These are phyloP conservation scores for Acipenser oxyrinchus DNA, from an alignment of 2,797 vertebrate genomes.

Conservation along the genomic window DNA sequence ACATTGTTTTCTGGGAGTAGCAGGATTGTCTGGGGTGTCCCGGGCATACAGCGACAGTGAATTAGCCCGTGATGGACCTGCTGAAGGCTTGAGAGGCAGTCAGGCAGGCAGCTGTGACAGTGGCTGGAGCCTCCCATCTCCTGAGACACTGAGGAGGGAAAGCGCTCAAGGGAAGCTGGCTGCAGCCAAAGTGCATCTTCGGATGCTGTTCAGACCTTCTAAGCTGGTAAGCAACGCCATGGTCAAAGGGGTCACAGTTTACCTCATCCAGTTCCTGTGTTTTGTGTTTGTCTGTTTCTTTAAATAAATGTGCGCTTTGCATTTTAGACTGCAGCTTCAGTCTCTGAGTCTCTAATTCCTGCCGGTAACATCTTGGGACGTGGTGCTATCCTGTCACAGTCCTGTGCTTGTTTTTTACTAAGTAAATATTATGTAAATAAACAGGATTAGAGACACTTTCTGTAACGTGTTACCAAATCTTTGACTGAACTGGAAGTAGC, in stretches of 20 bases:
- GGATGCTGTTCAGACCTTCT: too few species aligned
- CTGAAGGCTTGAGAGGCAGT: not conserved
- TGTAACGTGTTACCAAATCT: too few species aligned
- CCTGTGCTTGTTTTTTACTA: too few species aligned
- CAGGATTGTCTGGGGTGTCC: slow-evolving; percentile 43
- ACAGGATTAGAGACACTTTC: too few species aligned
- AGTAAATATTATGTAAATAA: too few species aligned
- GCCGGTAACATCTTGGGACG: too few species aligned
- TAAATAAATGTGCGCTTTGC: too few species aligned
- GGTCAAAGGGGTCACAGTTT: not conserved
- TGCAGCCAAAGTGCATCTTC: too few species aligned
- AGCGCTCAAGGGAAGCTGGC: not conserved
- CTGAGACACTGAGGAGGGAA: not conserved
- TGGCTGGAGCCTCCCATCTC: not conserved
- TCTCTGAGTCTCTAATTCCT: too few species aligned
- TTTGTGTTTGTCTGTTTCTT: not conserved
- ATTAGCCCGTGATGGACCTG: slow-evolving; percentile 31
- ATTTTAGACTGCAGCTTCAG: too few species aligned
- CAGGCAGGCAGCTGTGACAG: not conserved
- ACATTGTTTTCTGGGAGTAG: slow-evolving; percentile 29
- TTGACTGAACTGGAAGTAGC: too few species aligned
- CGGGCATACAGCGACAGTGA: slow-evolving; percentile 72
- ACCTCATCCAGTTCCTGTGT: not conserved
- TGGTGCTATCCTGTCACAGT: too few species aligned
- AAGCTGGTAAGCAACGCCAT: not conserved